Evolutionary conservation across 2,113 vertebrate species (phyloP).

Genomic region (Archocentrus centrarchus): DNA sequence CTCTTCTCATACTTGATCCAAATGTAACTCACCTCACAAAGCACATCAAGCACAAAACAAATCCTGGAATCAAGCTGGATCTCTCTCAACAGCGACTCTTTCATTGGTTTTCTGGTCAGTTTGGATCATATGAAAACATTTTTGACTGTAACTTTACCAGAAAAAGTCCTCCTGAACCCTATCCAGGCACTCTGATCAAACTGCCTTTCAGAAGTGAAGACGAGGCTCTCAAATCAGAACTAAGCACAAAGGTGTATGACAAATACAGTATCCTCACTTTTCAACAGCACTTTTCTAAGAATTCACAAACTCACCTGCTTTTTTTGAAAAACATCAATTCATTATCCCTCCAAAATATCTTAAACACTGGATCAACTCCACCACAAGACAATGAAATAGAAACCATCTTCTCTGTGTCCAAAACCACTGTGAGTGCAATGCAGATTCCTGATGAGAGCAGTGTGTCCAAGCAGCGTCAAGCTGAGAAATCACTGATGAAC

Average conservation of each 20-base stretch:
- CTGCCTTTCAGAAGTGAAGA: conserved; percentile 85
- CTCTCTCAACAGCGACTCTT: no score
- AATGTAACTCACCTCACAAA: conserved; percentile 87
- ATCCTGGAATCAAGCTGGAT: conserved; percentile 82
- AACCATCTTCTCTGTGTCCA: no score
- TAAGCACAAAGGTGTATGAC: conserved; percentile 80
- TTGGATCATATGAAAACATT: no score
- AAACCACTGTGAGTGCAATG: conserved; percentile 9
- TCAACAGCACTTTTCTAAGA: conserved; percentile 68
- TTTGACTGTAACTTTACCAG: not conserved
- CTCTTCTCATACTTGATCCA: conserved; percentile 87
- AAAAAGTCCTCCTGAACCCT: conserved; percentile 60
- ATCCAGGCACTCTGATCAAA: conserved; percentile 85
- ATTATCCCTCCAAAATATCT: no score
- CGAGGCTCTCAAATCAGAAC: conserved; percentile 81
- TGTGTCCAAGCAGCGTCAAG: conserved; percentile 47
- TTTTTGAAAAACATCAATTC: no score
- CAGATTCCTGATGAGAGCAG: conserved; percentile 48
- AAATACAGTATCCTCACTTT: conserved; percentile 69
- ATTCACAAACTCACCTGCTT: conserved; percentile 63
- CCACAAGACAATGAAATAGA: no score
- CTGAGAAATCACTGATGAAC: conserved; percentile 45
- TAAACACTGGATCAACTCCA: no score
- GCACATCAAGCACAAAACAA: conserved; percentile 74
- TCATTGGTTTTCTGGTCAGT: no score